A percentile compares a stretch with the other conserved stretches of the same genome.
Evolutionary conservation across 2,797 vertebrate species (phyloP).

Genomic region (Emys orbicularis): DNA sequence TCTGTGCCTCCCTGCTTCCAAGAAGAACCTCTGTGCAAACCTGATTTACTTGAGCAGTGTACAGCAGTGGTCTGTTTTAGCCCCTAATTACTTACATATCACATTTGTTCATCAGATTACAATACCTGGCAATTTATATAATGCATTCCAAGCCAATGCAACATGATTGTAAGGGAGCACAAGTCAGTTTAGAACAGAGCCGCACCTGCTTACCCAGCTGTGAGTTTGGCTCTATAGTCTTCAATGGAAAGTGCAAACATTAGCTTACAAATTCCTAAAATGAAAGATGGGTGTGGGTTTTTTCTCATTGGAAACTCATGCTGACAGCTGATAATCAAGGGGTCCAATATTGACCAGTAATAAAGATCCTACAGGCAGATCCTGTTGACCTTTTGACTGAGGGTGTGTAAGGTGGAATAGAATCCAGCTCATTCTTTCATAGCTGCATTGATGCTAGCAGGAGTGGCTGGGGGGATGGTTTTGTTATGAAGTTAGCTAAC

Average conservation of each 20-base stretch:
- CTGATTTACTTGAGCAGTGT: neutral
- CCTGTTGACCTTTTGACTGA: neutral
- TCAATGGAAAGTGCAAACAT: slow-evolving; percentile 42
- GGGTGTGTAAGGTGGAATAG: accelerated
- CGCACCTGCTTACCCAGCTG: slow-evolving; percentile 34
- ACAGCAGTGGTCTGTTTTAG: neutral
- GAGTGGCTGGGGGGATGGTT: neutral
- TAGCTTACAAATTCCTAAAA: neutral
- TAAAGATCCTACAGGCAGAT: neutral
- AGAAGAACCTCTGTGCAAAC: neutral
- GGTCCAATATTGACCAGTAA: neutral
- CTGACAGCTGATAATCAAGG: slow-evolving; percentile 27
- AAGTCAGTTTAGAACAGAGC: slow-evolving; percentile 11
- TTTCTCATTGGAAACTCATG: slow-evolving; percentile 14
- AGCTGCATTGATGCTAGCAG: neutral
- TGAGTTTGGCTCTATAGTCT: neutral
- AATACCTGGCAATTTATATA: neutral
- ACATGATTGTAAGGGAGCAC: neutral
- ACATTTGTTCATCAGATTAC: neutral
- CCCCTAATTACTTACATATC: neutral
- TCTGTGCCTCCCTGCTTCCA: neutral
- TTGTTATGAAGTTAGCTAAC: neutral
- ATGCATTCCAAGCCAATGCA: slow-evolving; percentile 18
- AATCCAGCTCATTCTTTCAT: neutral
- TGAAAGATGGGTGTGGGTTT: neutral